Evolutionary conservation across 2,888 invertebrate genomes (phyloP).

Genomic region (Elegia similella): DNA sequence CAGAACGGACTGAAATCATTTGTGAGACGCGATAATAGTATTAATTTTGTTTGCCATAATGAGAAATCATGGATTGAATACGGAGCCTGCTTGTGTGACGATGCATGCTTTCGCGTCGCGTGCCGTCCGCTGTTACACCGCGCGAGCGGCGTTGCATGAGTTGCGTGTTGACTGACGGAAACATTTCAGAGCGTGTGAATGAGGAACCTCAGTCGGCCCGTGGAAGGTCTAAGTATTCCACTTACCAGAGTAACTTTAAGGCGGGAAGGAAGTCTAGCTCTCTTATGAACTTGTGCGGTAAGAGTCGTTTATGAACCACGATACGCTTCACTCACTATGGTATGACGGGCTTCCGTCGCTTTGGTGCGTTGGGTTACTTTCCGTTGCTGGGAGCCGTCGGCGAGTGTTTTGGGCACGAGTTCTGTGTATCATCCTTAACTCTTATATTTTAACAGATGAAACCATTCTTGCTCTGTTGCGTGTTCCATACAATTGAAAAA

Average conservation of each 20-base stretch:
- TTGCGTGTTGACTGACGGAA: slow-evolving; percentile 70
- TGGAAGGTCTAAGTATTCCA: slow-evolving; percentile 91
- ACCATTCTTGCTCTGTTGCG: too few species aligned
- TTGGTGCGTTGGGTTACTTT: slow-evolving; percentile 73
- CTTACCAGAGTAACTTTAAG: slow-evolving; percentile 93
- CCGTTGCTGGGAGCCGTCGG: slow-evolving; percentile 46
- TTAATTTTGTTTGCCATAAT: slow-evolving; percentile 62
- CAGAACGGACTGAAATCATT: slow-evolving; percentile 34
- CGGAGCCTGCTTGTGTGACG: slow-evolving; percentile 56
- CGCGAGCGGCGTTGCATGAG: slow-evolving; percentile 51
- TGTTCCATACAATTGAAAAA: too few species aligned
- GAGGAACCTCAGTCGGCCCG: slow-evolving; percentile 89
- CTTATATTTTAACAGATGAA: too few species aligned
- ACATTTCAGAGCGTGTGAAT: slow-evolving; percentile 92
- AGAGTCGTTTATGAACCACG: slow-evolving; percentile 80
- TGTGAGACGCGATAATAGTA: slow-evolving; percentile 43
- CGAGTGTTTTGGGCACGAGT: slow-evolving; percentile 14
- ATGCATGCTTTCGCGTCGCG: slow-evolving; percentile 47
- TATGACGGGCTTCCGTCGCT: slow-evolving; percentile 56
- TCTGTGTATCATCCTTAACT: background rate
- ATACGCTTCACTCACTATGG: slow-evolving; percentile 68
- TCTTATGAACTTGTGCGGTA: slow-evolving; percentile 97
- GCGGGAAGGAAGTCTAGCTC: slow-evolving; percentile 94
- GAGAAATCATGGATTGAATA: slow-evolving; percentile 24
- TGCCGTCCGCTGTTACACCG: slow-evolving; percentile 20